phyloP scores from a whole-genome alignment of 2,888 invertebrate species.

The Drosophila multiciliata region DNA sequence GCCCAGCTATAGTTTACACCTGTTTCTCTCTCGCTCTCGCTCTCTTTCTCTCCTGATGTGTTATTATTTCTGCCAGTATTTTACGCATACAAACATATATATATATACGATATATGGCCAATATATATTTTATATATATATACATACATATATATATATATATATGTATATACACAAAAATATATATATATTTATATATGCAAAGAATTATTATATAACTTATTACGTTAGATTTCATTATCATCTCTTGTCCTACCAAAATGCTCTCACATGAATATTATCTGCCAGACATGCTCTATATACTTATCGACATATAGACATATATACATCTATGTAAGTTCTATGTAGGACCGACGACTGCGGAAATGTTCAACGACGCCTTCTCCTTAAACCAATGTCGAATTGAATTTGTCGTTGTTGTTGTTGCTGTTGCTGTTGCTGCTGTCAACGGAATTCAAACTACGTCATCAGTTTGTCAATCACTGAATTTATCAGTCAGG shows the following conservation, averaged over 20 bases:
- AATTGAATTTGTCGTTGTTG: constrained; percentile 30
- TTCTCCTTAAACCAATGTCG: constrained; percentile 15
- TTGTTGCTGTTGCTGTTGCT: neutral
- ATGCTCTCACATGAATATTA: neutral
- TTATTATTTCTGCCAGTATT: neutral
- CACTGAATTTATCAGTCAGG: constrained; percentile 2
- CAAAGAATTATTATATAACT: neutral
- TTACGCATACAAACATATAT: neutral
- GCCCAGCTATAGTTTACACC: neutral
- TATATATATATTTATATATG: neutral
- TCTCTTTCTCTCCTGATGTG: neutral
- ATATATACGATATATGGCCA: neutral
- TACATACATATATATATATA: neutral
- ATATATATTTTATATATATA: neutral
- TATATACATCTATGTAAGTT: neutral
- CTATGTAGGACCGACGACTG: neutral
- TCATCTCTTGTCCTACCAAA: neutral
- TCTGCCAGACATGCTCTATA: neutral
- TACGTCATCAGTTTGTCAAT: constrained; percentile 36
- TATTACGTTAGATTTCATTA: neutral
- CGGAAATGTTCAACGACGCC: constrained; percentile 12
- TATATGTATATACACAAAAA: neutral
- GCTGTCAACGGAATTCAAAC: constrained; percentile 30
- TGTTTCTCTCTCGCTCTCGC: neutral
- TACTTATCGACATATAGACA: neutral